Base-by-base conservation (phyloP, 2,113 vertebrate species). In the Variabilichromis moorii region DNA sequence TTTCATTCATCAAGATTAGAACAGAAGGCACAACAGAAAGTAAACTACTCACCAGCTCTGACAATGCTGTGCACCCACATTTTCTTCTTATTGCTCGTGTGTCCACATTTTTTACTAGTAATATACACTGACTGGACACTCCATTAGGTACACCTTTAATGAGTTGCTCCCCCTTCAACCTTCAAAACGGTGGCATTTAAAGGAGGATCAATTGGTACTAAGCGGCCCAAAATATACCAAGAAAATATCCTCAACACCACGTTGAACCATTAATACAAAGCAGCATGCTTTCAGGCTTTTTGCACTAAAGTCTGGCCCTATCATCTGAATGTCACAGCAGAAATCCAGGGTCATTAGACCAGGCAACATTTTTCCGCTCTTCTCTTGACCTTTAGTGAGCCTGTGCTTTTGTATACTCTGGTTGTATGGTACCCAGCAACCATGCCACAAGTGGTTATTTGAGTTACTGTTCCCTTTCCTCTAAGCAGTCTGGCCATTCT, bases 1-100 rank as follows among this genome's bases (percentile, higher is more conserved):
- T 76, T 76, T 76, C 42, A 76, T 9, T 47, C 4, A 47, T 47
- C 24, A 47, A 76, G 14, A 76, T 28, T 10, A 76, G 71, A 76
- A 11, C 24, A 76, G 24, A 76, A 28, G 42, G 1, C 14, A 47
- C 13, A 1, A 16, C n/a, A 73, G 37, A 42, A 45, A 16, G 9
- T 16, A 45, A 76, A 76, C 42, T 28, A 47, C 24, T 28, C 42
- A 76, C 71, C 24, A 76, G 71, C 71, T 76, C 71, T 76, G 42
- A 76, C 16, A 76, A 19, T 19, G 24, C 9, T 40, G 33, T 40
- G 21, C 8, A 1, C 16, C 24, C 24, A 50, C 16, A 31, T 28
- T 31, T 50, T 50, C 21, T 45, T 47, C 24, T 50, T 28, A 8
- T 50, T 76, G 6, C 14, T 28, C 1, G 5, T 9, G 8, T 42